Conservation (phyloP, 35 echinoderm and acorn worm genomes). For the Patiria miniata region DNA sequence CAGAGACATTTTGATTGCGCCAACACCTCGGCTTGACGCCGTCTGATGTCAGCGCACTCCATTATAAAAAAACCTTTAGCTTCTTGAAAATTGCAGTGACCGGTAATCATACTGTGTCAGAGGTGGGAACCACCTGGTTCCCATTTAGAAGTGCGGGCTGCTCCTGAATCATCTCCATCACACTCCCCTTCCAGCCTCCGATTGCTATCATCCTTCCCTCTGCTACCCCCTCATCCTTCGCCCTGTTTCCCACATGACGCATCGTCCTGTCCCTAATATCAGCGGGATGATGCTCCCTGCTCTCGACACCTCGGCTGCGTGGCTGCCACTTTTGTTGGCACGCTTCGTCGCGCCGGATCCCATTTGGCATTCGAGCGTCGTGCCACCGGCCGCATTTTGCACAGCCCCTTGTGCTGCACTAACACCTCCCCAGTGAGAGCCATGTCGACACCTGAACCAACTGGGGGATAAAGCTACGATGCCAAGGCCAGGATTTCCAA, state of each 20-base stretch:
- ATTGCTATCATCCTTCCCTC: no score
- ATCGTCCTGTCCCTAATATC: neutral
- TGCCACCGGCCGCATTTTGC: neutral
- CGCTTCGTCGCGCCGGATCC: neutral
- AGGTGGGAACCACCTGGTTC: constrained; percentile 19
- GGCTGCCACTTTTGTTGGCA: constrained; percentile 18
- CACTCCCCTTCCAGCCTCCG: neutral
- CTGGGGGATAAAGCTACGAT: neutral
- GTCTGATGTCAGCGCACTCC: no score
- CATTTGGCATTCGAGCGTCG: constrained; percentile 22
- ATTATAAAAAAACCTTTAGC: no score
- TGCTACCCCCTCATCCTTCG: neutral
- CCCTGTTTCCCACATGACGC: neutral
- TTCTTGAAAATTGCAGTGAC: constrained; percentile 18
- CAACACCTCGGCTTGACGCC: no score
- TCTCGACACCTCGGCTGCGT: neutral
- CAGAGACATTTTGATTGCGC: no score
- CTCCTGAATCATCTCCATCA: neutral
- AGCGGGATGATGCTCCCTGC: neutral
- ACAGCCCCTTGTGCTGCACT: neutral
- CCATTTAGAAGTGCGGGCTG: neutral
- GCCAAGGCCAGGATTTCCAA: neutral
- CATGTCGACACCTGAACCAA: neutral
- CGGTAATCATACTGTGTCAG: constrained; percentile 8
- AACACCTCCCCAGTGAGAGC: neutral